Base-by-base conservation (phyloP, 2,113 vertebrate genomes). In the Scomber scombrus region DNA sequence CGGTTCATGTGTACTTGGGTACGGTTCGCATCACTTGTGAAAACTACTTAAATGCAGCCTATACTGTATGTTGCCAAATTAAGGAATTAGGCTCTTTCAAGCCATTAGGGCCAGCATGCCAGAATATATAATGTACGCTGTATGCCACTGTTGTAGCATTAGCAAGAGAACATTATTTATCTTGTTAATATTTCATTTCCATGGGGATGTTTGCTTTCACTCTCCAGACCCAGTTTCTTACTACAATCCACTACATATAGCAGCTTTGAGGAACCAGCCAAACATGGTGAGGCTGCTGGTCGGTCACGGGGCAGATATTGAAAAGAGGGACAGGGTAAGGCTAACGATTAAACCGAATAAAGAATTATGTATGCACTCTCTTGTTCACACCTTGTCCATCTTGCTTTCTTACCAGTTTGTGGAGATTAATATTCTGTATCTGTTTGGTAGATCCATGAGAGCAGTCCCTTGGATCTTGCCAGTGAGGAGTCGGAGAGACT, bases 381-480 rank as follows among this genome's bases (percentile, higher is more conserved):
- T 46, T 34, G 5, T 60, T 65, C 6, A 26, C 0, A 7, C 11
- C 14, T 2, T 26, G 3, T 21, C 0, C 8, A 12, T 3, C 54
- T 4, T 11, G 3, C 19, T 10, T 21, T 21, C 12, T 47, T 18
- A 5, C 34, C 3, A 15, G 56, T 54, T 49, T 5, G 14, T 40
- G 12, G 57, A 4, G 34, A 55, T n/a, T n/a, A 12, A 3, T 52
- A 3, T 66, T 1, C 14, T 6, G 29, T 21, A 1, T 61, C 8
- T 73, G 11, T 66, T 60, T 55, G 43, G 19, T 83, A 99, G 98
- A 96, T 99, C 75, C 97, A 98, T 0, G 96, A 97, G 90, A 97
- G 97, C 93, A 98, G 97, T 43, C 97, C 98, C 16, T 78, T 99
- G n/a, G 97, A 99, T 75, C 94, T 99, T 68, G 96, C 97, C 76